These are phyloP conservation scores for Poliocrania exsul DNA, from an alignment of 2,797 vertebrate genomes.

Conservation along the genomic window DNA sequence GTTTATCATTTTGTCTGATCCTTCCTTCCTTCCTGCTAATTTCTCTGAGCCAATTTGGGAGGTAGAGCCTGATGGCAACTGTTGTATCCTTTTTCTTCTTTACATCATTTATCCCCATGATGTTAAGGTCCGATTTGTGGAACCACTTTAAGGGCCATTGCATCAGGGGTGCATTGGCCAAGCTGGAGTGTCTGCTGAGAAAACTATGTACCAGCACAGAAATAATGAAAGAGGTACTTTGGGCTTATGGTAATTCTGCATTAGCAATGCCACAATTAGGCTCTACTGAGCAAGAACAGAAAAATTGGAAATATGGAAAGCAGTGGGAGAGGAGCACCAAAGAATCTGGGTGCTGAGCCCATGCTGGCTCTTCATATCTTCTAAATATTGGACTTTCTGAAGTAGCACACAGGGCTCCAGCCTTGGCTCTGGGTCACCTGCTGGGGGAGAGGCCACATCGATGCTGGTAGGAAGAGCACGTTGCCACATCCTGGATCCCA, in stretches of 20 bases:
- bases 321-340: background rate
- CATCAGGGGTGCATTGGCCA: background rate
- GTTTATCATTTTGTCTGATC: slow-evolving; percentile 78
- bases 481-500: background rate
- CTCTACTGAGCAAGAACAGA: background rate
- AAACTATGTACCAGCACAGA: background rate
- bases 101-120: slow-evolving; percentile 32
- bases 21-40: slow-evolving; percentile 74
- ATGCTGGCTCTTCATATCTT: rapidly evolving
- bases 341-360: rapidly evolving
- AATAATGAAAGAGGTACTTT: background rate
- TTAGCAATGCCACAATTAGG: background rate
- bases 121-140: slow-evolving; percentile 38
- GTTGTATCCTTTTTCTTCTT: slow-evolving; percentile 48
- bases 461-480: rapidly evolving
- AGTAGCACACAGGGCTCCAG: background rate
- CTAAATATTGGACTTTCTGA: rapidly evolving
- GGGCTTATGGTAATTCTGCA: background rate
- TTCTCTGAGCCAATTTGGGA: slow-evolving; percentile 74
- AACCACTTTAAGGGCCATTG: slow-evolving; percentile 2
- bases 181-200: background rate
- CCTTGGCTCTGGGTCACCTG: background rate
- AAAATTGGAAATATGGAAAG: background rate
- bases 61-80: slow-evolving; percentile 52
- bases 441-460: rapidly evolving